Conservation (phyloP, 2,113 vertebrate genomes). For the Cynocephalus volans region DNA sequence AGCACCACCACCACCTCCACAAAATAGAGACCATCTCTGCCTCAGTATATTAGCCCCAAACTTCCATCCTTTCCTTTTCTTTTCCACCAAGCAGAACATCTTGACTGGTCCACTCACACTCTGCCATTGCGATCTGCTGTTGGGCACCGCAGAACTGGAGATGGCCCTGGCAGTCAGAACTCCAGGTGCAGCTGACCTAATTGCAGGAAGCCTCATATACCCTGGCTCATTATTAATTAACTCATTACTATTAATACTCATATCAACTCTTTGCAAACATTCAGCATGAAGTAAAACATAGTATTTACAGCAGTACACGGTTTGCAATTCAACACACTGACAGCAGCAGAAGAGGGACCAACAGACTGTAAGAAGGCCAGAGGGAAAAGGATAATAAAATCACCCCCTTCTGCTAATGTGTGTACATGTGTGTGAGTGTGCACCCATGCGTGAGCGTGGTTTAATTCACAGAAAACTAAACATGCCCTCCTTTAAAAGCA, state of each 20-base stretch:
- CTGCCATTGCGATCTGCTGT: neutral
- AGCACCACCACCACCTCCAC: neutral
- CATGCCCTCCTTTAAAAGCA: conserved; percentile 59
- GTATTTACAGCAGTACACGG: conserved; percentile 62
- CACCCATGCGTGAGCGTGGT: neutral
- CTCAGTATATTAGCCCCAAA: neutral
- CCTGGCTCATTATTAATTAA: conserved; percentile 9
- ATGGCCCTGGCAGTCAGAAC: neutral
- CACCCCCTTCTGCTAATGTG: conserved; percentile 56
- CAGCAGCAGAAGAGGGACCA: conserved; percentile 61
- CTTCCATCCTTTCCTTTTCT: neutral
- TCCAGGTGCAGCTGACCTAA: neutral
- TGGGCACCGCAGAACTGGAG: neutral
- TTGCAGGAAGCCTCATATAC: conserved; percentile 43
- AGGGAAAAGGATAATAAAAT: conserved; percentile 51
- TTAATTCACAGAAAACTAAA: conserved; percentile 73
- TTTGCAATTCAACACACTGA: conserved; percentile 69
- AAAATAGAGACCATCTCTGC: neutral
- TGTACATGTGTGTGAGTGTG: neutral
- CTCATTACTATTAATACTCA: neutral
- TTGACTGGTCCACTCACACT: neutral
- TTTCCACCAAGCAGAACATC: conserved; percentile 3
- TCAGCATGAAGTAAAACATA: conserved; percentile 69
- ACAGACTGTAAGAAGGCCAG: conserved; percentile 36
- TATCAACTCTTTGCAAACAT: conserved; percentile 64